A percentile compares a stretch with the other conserved stretches of the same genome.
Evolutionary conservation across 2,113 vertebrate species (phyloP).

Genomic region (Nyctibius bracteatus): DNA sequence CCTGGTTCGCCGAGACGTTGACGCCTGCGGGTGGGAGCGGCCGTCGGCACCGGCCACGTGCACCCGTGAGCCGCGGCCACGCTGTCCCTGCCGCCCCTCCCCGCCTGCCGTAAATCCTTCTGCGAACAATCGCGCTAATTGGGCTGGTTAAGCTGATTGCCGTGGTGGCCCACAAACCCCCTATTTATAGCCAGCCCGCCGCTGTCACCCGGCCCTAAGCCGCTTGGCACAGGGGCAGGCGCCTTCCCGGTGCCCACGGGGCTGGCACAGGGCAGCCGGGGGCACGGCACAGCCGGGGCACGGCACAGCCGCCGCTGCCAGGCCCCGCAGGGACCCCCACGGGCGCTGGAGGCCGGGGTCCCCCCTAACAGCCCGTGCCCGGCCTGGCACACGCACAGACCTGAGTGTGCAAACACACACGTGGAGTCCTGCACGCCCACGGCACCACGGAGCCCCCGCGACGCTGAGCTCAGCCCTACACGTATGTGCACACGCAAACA

Average conservation of each 20-base stretch:
- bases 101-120: not conserved
- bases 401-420: not conserved
- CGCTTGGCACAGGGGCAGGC: not conserved
- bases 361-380: accelerated
- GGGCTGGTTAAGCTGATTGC: constrained; percentile 63
- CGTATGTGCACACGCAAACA: accelerated
- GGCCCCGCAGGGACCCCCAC: too few relatives aligned
- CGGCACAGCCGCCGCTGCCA: too few relatives aligned
- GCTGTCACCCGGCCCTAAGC: constrained; percentile 29
- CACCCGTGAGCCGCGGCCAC: not conserved
- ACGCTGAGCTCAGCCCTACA: too few relatives aligned
- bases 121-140: constrained; percentile 49
- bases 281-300: not conserved
- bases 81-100: not conserved
- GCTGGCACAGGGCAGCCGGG: not conserved
- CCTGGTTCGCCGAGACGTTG: constrained; percentile 95
- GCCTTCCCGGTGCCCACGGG: not conserved
- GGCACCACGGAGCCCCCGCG: too few relatives aligned
- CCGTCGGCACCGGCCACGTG: not conserved
- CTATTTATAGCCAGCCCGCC: constrained; percentile 58
- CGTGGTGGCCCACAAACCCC: not conserved
- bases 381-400: accelerated
- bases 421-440: accelerated
- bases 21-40: constrained; percentile 76
- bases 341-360: not conserved